Evolutionary conservation across 2,888 invertebrate species (phyloP).

Genomic region (Prenolepis imparis): DNA sequence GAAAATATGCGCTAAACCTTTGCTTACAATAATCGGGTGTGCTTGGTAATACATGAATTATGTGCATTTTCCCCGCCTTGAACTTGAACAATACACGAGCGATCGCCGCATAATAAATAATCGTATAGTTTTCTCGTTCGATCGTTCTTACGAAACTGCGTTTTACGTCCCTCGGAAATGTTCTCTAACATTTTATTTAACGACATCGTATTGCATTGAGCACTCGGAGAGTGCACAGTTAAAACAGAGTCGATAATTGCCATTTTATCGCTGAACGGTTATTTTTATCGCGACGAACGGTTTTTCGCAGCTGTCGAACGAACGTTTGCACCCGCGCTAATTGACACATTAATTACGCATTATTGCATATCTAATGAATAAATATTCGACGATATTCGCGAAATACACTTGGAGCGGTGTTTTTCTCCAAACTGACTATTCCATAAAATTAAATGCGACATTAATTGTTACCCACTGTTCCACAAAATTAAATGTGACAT

Average conservation of each 20-base stretch:
- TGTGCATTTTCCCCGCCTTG: constrained; percentile 17
- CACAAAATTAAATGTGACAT: not conserved
- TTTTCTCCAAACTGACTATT: not conserved
- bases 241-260: constrained; percentile 25
- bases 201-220: not conserved
- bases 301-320: not conserved
- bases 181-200: constrained; percentile 4
- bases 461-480: not conserved
- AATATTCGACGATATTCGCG: constrained; percentile 21
- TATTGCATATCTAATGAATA: constrained; percentile 22
- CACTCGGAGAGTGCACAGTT: not conserved
- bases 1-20: not conserved
- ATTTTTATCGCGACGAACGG: constrained; percentile 16
- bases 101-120: not conserved
- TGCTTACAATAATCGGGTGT: not conserved
- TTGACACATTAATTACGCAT: constrained; percentile 1
- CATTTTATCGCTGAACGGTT: constrained; percentile 12
- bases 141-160: constrained; percentile 9
- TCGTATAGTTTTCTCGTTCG: constrained; percentile 14
- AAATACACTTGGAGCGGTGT: not conserved
- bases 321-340: not conserved
- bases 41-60: constrained; percentile 19
- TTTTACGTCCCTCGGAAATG: not conserved
- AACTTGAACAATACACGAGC: constrained; percentile 37
- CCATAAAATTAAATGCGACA: too few relatives aligned